phyloP scores from a whole-genome alignment of 2,797 vertebrate species.

The Nyctalus aviator region DNA sequence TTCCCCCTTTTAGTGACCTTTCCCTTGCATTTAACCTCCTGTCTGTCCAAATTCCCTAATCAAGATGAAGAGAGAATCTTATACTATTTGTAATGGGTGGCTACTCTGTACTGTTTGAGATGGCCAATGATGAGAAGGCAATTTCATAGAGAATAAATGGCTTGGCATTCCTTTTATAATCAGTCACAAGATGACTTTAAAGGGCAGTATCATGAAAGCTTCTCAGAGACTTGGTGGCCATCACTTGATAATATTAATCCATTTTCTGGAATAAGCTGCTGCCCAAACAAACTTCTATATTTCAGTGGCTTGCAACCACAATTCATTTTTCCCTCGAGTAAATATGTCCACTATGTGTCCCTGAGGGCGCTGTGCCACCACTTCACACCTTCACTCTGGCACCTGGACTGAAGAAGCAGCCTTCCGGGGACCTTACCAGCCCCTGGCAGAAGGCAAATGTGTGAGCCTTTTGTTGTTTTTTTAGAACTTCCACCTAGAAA shows the following conservation, averaged over 20 bases:
- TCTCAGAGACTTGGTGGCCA: neutral
- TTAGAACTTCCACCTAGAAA: neutral
- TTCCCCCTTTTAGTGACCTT: neutral
- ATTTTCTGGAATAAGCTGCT: neutral
- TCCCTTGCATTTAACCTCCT: neutral
- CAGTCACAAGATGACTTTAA: neutral
- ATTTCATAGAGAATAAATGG: neutral
- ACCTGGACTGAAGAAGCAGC: neutral
- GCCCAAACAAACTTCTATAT: neutral
- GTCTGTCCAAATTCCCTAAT: neutral
- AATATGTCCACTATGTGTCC: accelerated
- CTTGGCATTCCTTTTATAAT: neutral
- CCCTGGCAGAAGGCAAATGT: neutral
- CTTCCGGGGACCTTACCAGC: neutral
- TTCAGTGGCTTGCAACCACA: neutral
- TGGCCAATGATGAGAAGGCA: neutral
- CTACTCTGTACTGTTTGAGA: neutral
- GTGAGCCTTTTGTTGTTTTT: neutral
- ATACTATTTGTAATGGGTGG: neutral
- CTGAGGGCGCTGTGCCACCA: accelerated
- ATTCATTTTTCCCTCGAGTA: neutral
- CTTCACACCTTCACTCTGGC: neutral
- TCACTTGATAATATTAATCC: neutral
- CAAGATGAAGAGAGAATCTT: neutral
- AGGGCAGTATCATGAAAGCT: neutral